phyloP scores from a whole-genome alignment of 2,797 vertebrate genomes.

The Microhierax caerulescens region DNA sequence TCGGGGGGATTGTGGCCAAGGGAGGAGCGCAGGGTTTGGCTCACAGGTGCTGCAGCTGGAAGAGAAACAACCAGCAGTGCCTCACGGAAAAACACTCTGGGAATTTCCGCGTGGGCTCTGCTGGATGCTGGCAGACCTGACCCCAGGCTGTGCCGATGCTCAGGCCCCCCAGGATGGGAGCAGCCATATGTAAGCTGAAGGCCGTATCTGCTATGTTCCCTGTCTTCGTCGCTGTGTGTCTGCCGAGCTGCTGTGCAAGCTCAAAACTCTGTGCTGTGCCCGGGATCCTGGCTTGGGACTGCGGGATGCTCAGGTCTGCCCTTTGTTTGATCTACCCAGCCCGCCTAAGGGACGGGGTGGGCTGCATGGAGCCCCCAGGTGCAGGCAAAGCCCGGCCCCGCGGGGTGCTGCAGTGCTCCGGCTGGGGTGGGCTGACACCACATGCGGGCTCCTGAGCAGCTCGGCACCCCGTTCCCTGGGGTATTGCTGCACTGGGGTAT shows the following conservation, averaged over 20 bases:
- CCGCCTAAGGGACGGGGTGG: not conserved
- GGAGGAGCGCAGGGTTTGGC: not conserved
- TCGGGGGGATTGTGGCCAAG: not conserved
- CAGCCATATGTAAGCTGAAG: rapidly evolving
- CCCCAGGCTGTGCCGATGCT: not conserved
- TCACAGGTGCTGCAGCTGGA: rapidly evolving
- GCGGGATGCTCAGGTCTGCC: not conserved
- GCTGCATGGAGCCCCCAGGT: not conserved
- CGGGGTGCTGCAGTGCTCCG: rapidly evolving
- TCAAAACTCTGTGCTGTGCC: rapidly evolving
- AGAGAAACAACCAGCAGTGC: not conserved
- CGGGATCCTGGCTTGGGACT: rapidly evolving
- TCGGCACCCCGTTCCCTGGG: rapidly evolving
- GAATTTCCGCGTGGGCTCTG: not conserved
- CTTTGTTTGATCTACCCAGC: rapidly evolving
- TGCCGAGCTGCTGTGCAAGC: not conserved
- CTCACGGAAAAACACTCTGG: rapidly evolving
- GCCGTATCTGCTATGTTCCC: rapidly evolving
- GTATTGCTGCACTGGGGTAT: rapidly evolving
- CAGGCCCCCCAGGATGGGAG: rapidly evolving
- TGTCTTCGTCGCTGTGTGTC: rapidly evolving
- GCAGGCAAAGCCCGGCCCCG: rapidly evolving
- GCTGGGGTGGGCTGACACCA: rapidly evolving
- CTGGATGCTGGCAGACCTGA: not conserved
- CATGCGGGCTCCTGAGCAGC: rapidly evolving